phyloP scores from a whole-genome alignment of 2,113 vertebrate species.

The Melozone crissalis region DNA sequence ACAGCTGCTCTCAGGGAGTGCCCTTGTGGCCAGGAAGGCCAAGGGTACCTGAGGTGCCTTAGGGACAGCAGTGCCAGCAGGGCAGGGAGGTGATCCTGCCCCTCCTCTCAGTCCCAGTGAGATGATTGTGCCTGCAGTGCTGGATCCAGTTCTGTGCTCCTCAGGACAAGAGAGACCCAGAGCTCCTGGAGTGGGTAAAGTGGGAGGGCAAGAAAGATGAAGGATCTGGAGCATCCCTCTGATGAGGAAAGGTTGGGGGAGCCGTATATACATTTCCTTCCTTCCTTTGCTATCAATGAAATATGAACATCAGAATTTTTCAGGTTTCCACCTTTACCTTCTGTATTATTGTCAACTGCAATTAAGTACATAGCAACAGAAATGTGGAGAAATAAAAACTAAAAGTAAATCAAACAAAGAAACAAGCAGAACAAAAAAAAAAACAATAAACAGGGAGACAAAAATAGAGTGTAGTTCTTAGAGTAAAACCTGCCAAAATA shows the following conservation, averaged over 20 bases:
- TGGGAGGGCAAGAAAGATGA: not conserved
- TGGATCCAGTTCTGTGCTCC: not conserved
- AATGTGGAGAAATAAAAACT: not conserved
- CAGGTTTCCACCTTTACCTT: not conserved
- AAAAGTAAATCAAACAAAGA: not conserved
- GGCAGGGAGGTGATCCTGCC: not conserved
- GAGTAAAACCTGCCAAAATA: not conserved
- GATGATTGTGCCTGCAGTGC: too few relatives aligned
- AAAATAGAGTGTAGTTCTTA: not conserved
- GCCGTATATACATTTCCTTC: not conserved
- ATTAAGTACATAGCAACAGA: not conserved
- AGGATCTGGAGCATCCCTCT: not conserved
- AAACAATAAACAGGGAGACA: not conserved
- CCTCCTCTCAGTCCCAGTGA: not conserved
- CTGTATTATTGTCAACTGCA: not conserved
- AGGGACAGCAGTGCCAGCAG: not conserved
- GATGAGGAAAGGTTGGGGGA: not conserved
- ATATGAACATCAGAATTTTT: not conserved
- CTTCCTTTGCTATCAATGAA: not conserved
- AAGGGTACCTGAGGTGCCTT: not conserved
- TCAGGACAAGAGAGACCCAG: not conserved
- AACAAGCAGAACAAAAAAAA: not conserved
- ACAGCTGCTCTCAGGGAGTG: not conserved
- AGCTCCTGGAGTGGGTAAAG: not conserved
- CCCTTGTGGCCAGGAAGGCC: not conserved